A percentile compares a stretch with the other conserved stretches of the same genome.
Conservation (phyloP, 2,888 invertebrate species). For the Craniophora ligustri region DNA sequence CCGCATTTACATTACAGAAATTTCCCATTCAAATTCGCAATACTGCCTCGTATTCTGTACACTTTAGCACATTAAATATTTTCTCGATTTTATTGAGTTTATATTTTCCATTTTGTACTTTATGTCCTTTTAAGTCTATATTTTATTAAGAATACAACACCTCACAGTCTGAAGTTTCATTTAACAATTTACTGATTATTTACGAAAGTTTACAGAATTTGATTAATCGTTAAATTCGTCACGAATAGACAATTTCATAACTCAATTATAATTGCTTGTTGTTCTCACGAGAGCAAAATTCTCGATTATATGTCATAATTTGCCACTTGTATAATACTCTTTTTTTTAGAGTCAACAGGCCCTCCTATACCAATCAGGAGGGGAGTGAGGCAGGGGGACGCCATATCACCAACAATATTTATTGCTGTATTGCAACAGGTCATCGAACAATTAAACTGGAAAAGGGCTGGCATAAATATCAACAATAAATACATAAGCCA, state of each 20-base stretch:
- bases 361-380: too few relatives aligned
- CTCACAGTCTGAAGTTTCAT: neutral
- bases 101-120: slow-evolving; percentile 5
- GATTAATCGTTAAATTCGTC: slow-evolving; percentile 1
- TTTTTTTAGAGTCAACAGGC: too few relatives aligned
- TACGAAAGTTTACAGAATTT: neutral
- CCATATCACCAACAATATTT: too few relatives aligned
- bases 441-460: too few relatives aligned
- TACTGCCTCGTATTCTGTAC: slow-evolving; percentile 18
- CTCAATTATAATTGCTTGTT: slow-evolving; percentile 25
- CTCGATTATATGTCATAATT: slow-evolving; percentile 14
- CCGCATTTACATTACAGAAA: slow-evolving; percentile 12
- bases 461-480: too few relatives aligned
- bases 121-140: slow-evolving; percentile 9
- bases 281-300: slow-evolving; percentile 4
- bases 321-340: too few relatives aligned
- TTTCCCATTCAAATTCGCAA: slow-evolving; percentile 16
- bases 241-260: slow-evolving; percentile 15
- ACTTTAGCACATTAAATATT: slow-evolving; percentile 27
- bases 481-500: too few relatives aligned
- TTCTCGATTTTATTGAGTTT: slow-evolving; percentile 20
- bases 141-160: neutral
- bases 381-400: too few relatives aligned
- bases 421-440: too few relatives aligned
- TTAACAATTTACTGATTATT: neutral